Base-by-base conservation (phyloP, 2,888 invertebrate genomes). In the Ethmia dodecea region DNA sequence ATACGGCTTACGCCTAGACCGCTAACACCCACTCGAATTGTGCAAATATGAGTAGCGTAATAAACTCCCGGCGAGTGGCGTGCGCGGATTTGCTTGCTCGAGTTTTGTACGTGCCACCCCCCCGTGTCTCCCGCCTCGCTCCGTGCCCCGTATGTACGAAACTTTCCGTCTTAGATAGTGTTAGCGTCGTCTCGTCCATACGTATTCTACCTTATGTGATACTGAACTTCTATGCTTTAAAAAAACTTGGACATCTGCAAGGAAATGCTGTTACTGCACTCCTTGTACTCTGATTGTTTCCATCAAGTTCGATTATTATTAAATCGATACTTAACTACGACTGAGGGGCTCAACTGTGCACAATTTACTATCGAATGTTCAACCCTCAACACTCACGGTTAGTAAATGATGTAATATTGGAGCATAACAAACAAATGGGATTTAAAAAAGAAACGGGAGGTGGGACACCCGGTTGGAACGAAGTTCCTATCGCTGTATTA, bases 31-130 rank as follows among this genome's bases (percentile, higher is more conserved):
- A 68, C 73, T 74, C 61, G 58, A 76, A 71, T 73, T 71, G 76
- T 79, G 75, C 75, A 78, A 79, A 79, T 79, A 80, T 79, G 76
- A 80, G 73, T 70, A 66, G 70, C 72, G 73, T 76, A 78, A 79
- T 81, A 81, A 79, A 80, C 72, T 73, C 65, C 57, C 53, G 61
- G 60, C 67, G 70, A 71, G 66, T 63, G 62, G 55, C 65, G 67
- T 66, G 68, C 73, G 74, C 57, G 70, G 76, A 77, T 81, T 80
- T 80, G 75, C 70, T 63, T 66, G 70, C 61, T 71, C 60, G 68
- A 78, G 72, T 78, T 73, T 52, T 58, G 73, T 71, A 80, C 77
- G 77, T 77, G 76, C 63, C 60, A 52, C 71, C 62, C 66, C 67
- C 70, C 54, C 12, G 11, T 5, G 20, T 45, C 41, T 31, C 51